Conservation (phyloP, 2,797 vertebrate genomes). For the Sebastes kiyomatsui region DNA sequence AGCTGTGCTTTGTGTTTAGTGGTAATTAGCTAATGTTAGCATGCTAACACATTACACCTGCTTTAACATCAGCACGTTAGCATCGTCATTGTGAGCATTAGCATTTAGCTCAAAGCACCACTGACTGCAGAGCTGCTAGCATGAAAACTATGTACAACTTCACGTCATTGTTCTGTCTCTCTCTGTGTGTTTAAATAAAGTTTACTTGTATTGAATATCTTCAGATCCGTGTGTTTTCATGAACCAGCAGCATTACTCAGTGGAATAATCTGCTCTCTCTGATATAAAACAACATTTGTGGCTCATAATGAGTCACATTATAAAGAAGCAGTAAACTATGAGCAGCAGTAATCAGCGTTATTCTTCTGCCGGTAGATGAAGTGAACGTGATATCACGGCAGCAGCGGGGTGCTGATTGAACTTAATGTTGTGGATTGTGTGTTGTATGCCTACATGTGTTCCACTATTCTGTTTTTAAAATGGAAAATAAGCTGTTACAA, state of each 20-base stretch:
- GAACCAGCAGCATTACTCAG: background rate
- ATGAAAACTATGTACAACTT: background rate
- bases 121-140: background rate
- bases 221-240: background rate
- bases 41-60: background rate
- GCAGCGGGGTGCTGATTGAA: conserved; percentile 42
- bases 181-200: background rate
- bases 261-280: conserved; percentile 27
- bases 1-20: background rate
- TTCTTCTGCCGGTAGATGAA: conserved; percentile 17
- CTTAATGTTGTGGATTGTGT: conserved; percentile 14
- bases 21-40: background rate
- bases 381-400: conserved; percentile 2
- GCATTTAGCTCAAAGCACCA: background rate
- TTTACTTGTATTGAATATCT: background rate
- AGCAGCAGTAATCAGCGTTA: conserved; percentile 45
- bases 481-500: background rate
- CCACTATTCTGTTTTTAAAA: background rate
- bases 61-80: background rate
- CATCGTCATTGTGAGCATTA: background rate
- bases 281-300: conserved; percentile 18
- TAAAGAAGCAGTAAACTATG: conserved; percentile 17
- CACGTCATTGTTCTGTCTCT: background rate
- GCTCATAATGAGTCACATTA: conserved; percentile 51
- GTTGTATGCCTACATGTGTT: conserved; percentile 6